Evolutionary conservation across 1,140 invertebrate species (phyloP), one percentile per base, ranked within the genome.

Genomic region (Cydia fagiglandana): DNA sequence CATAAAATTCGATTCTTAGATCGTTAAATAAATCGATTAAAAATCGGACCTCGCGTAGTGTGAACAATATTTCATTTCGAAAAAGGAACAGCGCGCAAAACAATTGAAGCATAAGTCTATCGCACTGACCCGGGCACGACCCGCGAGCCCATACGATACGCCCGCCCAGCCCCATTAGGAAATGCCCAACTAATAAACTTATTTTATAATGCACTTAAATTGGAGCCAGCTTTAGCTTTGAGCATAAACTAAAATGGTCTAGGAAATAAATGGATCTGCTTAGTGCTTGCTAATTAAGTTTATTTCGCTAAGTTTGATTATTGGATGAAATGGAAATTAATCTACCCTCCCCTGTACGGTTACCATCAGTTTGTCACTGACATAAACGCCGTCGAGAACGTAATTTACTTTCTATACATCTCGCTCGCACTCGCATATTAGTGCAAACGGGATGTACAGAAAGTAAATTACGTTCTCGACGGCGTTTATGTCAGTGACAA

Each of bases 31-130:
- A 70, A 84, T 83, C 80, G 79, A 79, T 80, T 79, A 61, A 80
- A 80, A 79, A 80, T 73, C 75, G 73, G 30, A 78, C 79, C 78
- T 79, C 78, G 66, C 66, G 34, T 68, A 38, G 66, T 70, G 66
- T 70, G 66, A 70, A 70, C 79, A 73, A 81, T 81, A 77, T 79
- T 75, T 77, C 64, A 78, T 78, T 82, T 82, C 76, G 41, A 79
- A 78, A 83, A 83, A 83, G 77, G 76, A 83, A 80, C 66, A 77
- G 79, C 74, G 77, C 76, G 78, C 81, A 83, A 86, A 85, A 87
- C 85, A 85, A 86, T 87, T 84, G 86, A 82, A 81, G 80, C 78
- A 83, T 87, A 87, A 87, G 84, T 86, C 81, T 81, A 83, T 80
- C 80, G 81, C 50, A 70, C 64, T 73, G 75, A 76, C 75, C 66